Evolutionary conservation across 1,140 invertebrate genomes (phyloP).

Genomic region (Lasioglossum albipes): DNA sequence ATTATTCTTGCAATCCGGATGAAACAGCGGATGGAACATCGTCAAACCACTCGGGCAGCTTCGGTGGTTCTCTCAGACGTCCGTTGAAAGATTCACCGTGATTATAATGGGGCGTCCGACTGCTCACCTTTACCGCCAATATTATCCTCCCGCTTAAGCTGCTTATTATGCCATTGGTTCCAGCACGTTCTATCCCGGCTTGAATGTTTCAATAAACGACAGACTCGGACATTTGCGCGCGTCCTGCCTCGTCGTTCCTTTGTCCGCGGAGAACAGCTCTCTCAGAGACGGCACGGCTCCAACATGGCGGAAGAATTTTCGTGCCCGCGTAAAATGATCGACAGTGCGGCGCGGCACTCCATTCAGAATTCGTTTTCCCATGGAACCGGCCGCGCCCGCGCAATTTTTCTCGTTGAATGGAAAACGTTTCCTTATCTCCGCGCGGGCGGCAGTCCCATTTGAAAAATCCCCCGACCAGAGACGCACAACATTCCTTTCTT

Average conservation of each 20-base stretch:
- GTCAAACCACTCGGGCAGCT: no score
- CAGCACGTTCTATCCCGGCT: neutral
- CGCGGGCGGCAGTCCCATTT: neutral
- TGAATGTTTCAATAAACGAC: slow-evolving; percentile 10
- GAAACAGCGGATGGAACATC: no score
- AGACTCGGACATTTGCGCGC: neutral
- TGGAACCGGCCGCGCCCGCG: slow-evolving; percentile 1
- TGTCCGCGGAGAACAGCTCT: neutral
- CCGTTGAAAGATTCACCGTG: no score
- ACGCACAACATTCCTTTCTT: slow-evolving; percentile 32
- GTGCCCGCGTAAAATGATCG: neutral
- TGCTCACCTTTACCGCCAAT: no score
- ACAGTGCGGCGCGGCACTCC: neutral
- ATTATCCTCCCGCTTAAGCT: neutral
- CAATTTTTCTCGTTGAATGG: slow-evolving; percentile 26
- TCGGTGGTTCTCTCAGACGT: no score
- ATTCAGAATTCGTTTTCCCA: slow-evolving; percentile 29
- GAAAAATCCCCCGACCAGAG: slow-evolving; percentile 8
- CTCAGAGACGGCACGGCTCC: neutral
- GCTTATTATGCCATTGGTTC: neutral
- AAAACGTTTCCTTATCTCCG: slow-evolving; percentile 31
- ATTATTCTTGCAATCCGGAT: no score
- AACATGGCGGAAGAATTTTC: slow-evolving; percentile 3
- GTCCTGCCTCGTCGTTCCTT: neutral
- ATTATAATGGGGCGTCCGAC: no score